Evolutionary conservation across 2,888 invertebrate species (phyloP).

Genomic region (Eristalis pertinax): DNA sequence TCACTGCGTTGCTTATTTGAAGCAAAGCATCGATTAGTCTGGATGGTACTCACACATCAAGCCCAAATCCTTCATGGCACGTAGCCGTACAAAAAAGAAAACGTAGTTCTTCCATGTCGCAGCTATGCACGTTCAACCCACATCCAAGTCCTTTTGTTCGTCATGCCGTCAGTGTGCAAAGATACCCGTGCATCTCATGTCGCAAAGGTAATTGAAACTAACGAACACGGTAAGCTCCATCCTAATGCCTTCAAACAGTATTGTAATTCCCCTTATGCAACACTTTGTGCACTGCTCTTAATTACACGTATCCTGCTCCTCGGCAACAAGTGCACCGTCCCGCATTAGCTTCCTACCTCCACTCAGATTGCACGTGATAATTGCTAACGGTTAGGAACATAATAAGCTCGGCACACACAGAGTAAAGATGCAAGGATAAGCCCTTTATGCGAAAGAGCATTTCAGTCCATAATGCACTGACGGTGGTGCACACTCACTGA

Average conservation of each 20-base stretch:
- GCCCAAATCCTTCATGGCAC: no score
- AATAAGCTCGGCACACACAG: background rate
- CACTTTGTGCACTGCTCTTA: background rate
- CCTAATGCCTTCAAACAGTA: background rate
- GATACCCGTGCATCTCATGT: background rate
- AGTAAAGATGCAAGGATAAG: background rate
- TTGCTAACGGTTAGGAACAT: constrained; percentile 1
- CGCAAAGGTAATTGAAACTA: background rate
- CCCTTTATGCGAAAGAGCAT: background rate
- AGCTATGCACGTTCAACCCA: no score
- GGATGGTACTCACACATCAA: no score
- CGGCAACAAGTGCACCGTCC: background rate
- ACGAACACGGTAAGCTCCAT: background rate
- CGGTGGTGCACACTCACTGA: background rate
- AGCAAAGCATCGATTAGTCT: no score
- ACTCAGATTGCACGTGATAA: constrained; percentile 19
- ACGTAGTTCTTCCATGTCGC: no score
- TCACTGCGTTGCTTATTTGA: no score
- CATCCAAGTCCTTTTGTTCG: background rate
- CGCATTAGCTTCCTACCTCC: constrained; percentile 4
- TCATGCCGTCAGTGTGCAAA: background rate
- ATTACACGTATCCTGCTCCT: background rate
- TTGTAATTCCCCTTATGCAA: constrained; percentile 1
- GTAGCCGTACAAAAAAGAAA: no score
- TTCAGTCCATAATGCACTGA: background rate